A percentile compares a stretch with the other conserved stretches of the same genome.
These are phyloP conservation scores for Avahi laniger DNA, from an alignment of 2,797 vertebrate species.

Conservation along the genomic window DNA sequence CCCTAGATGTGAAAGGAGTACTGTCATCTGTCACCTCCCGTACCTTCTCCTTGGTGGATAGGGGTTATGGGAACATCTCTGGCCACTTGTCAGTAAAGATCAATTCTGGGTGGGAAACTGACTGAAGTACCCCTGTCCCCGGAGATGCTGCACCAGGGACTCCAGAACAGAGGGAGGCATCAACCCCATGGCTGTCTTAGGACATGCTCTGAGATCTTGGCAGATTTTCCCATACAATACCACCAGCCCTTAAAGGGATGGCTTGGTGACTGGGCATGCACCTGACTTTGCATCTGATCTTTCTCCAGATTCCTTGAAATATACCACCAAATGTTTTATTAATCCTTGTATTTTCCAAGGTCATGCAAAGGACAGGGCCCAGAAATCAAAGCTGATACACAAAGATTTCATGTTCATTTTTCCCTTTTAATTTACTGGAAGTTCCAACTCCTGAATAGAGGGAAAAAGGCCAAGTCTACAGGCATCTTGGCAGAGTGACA, in stretches of 20 bases:
- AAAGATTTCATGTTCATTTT: conserved; percentile 22
- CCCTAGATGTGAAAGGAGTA: background rate
- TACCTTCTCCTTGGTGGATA: background rate
- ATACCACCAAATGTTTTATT: background rate
- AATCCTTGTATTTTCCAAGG: conserved; percentile 22
- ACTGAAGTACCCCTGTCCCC: background rate
- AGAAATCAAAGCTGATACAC: conserved; percentile 26
- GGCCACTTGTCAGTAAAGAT: background rate
- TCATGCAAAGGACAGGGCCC: conserved; percentile 24
- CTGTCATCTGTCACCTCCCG: background rate
- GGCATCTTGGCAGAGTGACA: conserved; percentile 48
- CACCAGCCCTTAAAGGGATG: background rate
- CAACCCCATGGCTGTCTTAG: background rate
- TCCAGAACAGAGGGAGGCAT: background rate
- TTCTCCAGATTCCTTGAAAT: background rate
- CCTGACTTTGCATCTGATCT: background rate
- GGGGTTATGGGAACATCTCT: background rate
- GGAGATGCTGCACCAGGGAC: background rate
- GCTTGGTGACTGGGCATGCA: background rate
- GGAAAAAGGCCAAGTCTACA: conserved; percentile 57
- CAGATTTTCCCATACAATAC: background rate
- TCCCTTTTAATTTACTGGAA: conserved; percentile 75
- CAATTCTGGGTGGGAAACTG: background rate
- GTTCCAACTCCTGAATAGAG: conserved; percentile 31
- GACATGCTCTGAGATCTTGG: background rate